These are phyloP conservation scores for Callimorpha dominula DNA, from an alignment of 2,888 invertebrate genomes.

Conservation along the genomic window DNA sequence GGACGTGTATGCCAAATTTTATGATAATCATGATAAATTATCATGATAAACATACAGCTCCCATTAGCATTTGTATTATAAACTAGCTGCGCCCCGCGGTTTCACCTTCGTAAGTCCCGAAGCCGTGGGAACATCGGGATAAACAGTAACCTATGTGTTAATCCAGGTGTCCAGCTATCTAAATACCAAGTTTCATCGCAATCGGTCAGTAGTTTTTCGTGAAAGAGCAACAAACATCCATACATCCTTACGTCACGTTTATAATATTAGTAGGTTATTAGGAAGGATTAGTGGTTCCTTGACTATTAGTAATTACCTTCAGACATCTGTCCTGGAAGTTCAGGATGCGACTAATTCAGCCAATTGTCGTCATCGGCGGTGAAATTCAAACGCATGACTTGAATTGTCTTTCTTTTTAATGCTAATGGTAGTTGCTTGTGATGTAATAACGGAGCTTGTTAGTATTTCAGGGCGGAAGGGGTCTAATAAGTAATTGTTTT, in stretches of 20 bases:
- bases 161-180: neutral
- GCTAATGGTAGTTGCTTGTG: conserved; percentile 27
- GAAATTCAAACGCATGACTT: conserved; percentile 49
- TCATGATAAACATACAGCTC: no score
- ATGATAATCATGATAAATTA: no score
- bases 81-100: no score
- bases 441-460: neutral
- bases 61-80: no score
- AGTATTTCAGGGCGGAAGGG: neutral
- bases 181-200: no score
- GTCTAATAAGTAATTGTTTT: neutral
- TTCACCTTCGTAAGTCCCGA: no score
- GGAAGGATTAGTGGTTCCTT: conserved; percentile 8
- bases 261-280: no score
- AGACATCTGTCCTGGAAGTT: conserved; percentile 43
- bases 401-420: conserved; percentile 60
- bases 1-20: no score
- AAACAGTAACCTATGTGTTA: neutral
- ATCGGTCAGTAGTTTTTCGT: no score
- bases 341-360: conserved; percentile 59
- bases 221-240: no score
- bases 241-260: neutral
- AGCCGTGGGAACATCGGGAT: neutral
- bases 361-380: conserved; percentile 62
- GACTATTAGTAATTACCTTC: conserved; percentile 34